Evolutionary conservation across 2,113 vertebrate genomes (phyloP).

Genomic region (Ardeotis arabs): DNA sequence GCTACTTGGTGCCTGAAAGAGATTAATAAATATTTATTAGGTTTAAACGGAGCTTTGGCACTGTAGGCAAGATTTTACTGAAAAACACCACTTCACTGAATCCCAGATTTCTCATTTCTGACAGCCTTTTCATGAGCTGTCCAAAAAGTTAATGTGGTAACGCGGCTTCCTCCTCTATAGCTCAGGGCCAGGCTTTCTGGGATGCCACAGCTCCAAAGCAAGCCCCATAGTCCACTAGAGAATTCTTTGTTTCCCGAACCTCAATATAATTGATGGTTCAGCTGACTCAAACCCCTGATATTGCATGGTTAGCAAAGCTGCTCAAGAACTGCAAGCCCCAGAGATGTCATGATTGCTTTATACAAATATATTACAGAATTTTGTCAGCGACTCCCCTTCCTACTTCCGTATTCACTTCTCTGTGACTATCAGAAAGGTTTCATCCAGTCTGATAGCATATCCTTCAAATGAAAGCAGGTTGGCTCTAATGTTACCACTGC

Average conservation of each 20-base stretch:
- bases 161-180: not conserved
- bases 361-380: not conserved
- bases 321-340: not conserved
- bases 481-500: not conserved
- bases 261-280: not conserved
- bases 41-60: not conserved
- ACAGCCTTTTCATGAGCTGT: not conserved
- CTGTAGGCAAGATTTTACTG: not conserved
- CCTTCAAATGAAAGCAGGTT: not conserved
- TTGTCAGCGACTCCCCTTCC: not conserved
- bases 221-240: not conserved
- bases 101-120: not conserved
- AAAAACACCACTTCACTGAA: not conserved
- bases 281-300: not conserved
- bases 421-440: not conserved
- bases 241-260: not conserved
- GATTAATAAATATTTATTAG: not conserved
- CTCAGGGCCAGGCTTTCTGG: fast-evolving
- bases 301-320: not conserved
- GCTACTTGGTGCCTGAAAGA: not conserved
- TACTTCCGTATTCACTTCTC: not conserved
- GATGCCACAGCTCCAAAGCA: not conserved
- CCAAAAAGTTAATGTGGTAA: not conserved
- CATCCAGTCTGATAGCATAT: not conserved
- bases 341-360: not conserved